Evolutionary conservation across 2,888 invertebrate species (phyloP).

Genomic region (Leptinotarsa juncta): DNA sequence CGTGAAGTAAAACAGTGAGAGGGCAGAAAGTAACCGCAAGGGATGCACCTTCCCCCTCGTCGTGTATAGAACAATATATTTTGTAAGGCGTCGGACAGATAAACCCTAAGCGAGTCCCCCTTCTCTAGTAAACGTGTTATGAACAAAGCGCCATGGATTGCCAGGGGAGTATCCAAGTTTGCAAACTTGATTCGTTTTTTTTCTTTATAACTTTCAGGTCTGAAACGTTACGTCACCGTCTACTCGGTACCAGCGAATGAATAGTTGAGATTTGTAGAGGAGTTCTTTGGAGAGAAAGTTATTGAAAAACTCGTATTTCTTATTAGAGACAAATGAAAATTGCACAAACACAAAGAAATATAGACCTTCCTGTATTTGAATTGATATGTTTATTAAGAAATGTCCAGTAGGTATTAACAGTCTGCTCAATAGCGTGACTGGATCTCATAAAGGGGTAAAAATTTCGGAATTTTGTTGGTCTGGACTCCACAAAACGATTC

Average conservation of each 20-base stretch:
- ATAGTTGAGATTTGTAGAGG: too few relatives aligned
- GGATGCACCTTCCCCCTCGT: background rate
- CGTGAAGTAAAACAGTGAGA: background rate
- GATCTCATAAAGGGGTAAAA: too few relatives aligned
- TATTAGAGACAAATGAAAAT: too few relatives aligned
- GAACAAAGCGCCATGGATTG: background rate
- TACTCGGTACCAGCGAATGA: background rate
- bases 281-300: too few relatives aligned
- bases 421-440: too few relatives aligned
- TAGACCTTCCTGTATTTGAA: too few relatives aligned
- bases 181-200: slow-evolving; percentile 2
- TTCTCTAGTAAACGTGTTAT: background rate
- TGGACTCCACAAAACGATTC: too few relatives aligned
- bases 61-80: background rate
- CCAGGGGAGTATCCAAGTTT: slow-evolving; percentile 1
- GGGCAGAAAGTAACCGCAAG: background rate
- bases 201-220: background rate
- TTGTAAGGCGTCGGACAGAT: background rate
- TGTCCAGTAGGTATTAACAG: too few relatives aligned
- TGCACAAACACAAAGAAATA: too few relatives aligned
- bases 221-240: background rate
- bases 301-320: too few relatives aligned
- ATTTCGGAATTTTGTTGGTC: too few relatives aligned
- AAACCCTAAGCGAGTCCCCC: background rate
- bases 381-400: too few relatives aligned